Evolutionary conservation across 1,140 invertebrate species (phyloP).

Genomic region (Xylocopa sonorina): DNA sequence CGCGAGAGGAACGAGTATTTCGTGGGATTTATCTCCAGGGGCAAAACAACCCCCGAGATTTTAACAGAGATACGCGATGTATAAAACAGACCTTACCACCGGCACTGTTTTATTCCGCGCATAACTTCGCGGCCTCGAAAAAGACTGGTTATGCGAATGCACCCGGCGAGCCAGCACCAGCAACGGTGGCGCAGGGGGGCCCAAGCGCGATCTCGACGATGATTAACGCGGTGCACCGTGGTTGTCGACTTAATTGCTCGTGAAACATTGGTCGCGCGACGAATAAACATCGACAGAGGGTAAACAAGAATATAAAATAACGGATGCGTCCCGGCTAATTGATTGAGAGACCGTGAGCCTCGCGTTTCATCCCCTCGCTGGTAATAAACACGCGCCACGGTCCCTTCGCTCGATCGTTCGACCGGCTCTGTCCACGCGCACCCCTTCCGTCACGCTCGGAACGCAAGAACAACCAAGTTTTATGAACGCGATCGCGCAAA

Average conservation of each 20-base stretch:
- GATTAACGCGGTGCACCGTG: neutral
- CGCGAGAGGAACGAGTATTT: no score
- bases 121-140: neutral
- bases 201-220: conserved; percentile 4
- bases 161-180: neutral
- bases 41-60: neutral
- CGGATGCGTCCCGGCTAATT: neutral
- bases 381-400: neutral
- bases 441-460: no score
- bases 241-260: conserved; percentile 19
- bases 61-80: neutral
- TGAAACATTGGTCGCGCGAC: neutral
- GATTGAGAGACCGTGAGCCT: neutral
- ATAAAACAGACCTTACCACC: neutral
- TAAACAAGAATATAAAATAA: conserved; percentile 32
- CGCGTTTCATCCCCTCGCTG: neutral
- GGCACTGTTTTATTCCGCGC: neutral
- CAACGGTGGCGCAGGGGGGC: neutral
- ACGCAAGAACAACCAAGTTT: no score
- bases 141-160: neutral
- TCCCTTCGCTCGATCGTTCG: neutral
- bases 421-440: no score
- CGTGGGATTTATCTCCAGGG: no score
- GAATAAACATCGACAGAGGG: conserved; percentile 9
- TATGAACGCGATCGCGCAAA: no score